Percentiles rank a stretch among this genome's conserved stretches.
Evolutionary conservation across 1,140 invertebrate species (phyloP).

Genomic region (Pseudomyrmex sp.): DNA sequence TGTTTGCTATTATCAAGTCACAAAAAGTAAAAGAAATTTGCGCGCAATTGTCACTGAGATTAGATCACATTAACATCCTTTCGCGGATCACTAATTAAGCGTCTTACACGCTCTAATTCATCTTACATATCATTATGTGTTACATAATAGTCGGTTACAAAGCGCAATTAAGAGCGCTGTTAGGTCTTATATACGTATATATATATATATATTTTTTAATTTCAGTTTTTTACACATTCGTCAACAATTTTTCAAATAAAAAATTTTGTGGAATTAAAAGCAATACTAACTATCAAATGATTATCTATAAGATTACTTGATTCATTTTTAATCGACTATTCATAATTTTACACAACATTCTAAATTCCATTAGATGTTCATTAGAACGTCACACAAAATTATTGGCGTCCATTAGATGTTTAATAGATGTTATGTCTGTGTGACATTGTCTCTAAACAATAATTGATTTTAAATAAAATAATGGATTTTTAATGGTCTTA

Average conservation of each 20-base stretch:
- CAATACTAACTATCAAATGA: not conserved
- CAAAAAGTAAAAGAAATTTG: slow-evolving; percentile 6
- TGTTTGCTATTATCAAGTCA: not conserved
- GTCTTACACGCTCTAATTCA: slow-evolving; percentile 4
- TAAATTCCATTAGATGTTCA: not conserved
- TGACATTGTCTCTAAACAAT: too few species aligned
- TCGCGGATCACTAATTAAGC: slow-evolving; percentile 25
- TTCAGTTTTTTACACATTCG: too few species aligned
- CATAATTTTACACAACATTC: not conserved
- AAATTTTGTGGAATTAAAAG: not conserved
- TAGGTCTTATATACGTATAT: not conserved
- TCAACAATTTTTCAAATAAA: not conserved
- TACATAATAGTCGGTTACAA: not conserved
- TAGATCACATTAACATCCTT: slow-evolving; percentile 25
- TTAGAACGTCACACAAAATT: too few species aligned
- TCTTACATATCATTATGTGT: not conserved
- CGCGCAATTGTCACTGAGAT: slow-evolving; percentile 5
- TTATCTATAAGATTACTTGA: not conserved
- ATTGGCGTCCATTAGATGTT: too few species aligned
- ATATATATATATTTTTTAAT: not conserved
- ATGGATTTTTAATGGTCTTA: too few species aligned
- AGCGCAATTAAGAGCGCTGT: slow-evolving; percentile 18
- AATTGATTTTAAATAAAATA: too few species aligned
- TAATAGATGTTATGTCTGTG: too few species aligned
- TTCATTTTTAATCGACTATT: slow-evolving; percentile 2